Base-by-base conservation (phyloP, 2,113 vertebrate genomes). In the Eretmochelys imbricata region DNA sequence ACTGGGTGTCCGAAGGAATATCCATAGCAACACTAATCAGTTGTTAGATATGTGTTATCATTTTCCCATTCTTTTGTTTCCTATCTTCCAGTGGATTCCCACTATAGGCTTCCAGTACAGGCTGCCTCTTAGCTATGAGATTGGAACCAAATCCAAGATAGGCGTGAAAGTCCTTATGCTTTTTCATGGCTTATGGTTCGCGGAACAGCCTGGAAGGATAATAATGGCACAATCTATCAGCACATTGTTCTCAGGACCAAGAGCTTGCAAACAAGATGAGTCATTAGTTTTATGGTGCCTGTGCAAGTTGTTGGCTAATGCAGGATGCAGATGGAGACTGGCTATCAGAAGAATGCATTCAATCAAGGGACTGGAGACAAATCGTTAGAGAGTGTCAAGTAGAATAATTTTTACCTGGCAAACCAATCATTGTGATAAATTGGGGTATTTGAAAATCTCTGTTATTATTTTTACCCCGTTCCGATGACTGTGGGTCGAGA, bases 321-420 rank as follows among this genome's bases (percentile, higher is more conserved):
- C 50, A 79, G 35, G 49, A 53, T 35, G 7, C 38, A 38, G 46
- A 79, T 79, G 35, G 25, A 86, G 80, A n/a, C 13, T 53, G 57
- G 57, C 46, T 48, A 22, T 69, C 89, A 72, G 29, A 80, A 91
- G 49, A 86, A 86, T 72, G 57, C 78, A 54, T 86, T 86, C 35
- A 48, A 91, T 90, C 13, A 42, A 78, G 46, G 46, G 50, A 12
- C 75, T 79, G 48, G 48, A 65, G 35, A 24, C 25, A 51, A 55
- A 35, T 90, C 49, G 16, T 57, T 54, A 89, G 75, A 85, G 87
- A 81, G 38, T 7, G 65, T 29, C 35, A 22, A 50, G 49, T 1
- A 76, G 53, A 72, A 93, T 82, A 53, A 88, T 87, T 25, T 69
- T 84, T 31, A 4, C 80, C n/a, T 87, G 78, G 93, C 95, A 96